phyloP scores from a whole-genome alignment of 1,140 invertebrate genomes.

The Ephestia elutella region DNA sequence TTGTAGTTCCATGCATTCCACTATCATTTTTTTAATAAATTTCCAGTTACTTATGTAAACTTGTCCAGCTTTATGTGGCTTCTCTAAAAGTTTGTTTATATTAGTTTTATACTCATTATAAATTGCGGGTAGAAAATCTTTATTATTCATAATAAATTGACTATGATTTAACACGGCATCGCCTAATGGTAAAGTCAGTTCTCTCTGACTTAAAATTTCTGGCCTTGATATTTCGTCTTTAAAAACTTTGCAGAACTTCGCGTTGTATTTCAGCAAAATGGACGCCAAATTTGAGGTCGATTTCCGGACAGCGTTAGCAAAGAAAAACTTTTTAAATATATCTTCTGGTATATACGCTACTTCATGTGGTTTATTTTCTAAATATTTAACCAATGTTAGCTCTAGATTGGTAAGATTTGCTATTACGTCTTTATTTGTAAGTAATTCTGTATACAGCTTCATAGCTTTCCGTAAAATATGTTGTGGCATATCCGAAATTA shows the following conservation, averaged over 20 bases:
- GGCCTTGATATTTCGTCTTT: slow-evolving; percentile 55
- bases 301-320: slow-evolving; percentile 67
- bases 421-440: slow-evolving; percentile 50
- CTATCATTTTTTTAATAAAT: slow-evolving; percentile 71
- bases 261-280: slow-evolving; percentile 70
- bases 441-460: slow-evolving; percentile 51
- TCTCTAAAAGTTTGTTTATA: slow-evolving; percentile 76
- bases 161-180: slow-evolving; percentile 63
- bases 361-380: slow-evolving; percentile 76
- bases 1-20: slow-evolving; percentile 73
- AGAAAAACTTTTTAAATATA: slow-evolving; percentile 69
- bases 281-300: slow-evolving; percentile 68
- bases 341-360: slow-evolving; percentile 63
- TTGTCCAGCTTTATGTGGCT: slow-evolving; percentile 78
- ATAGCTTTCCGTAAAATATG: slow-evolving; percentile 45
- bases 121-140: slow-evolving; percentile 63
- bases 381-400: slow-evolving; percentile 71
- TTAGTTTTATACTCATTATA: slow-evolving; percentile 76
- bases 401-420: slow-evolving; percentile 74
- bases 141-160: slow-evolving; percentile 51
- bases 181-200: slow-evolving; percentile 75
- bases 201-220: slow-evolving; percentile 71
- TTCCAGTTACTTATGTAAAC: slow-evolving; percentile 74
- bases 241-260: slow-evolving; percentile 63
- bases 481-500: slow-evolving; percentile 35